Evolutionary conservation across 2,888 invertebrate species (phyloP).

Genomic region (Ferrisia virgata): DNA sequence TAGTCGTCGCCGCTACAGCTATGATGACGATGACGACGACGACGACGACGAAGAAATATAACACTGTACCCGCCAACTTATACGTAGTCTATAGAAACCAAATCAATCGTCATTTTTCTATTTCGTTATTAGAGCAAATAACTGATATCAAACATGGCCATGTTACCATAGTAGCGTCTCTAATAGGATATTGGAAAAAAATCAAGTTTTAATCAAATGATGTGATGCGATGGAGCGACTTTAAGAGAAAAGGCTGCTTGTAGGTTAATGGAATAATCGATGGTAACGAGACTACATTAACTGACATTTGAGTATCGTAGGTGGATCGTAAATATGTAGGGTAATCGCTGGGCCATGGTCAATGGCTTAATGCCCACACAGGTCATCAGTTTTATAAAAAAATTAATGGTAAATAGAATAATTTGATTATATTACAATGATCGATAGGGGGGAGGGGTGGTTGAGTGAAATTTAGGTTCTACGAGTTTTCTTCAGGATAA

Average conservation of each 20-base stretch:
- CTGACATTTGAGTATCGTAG: background rate
- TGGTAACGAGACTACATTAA: background rate
- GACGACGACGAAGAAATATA: background rate
- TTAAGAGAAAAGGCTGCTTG: background rate
- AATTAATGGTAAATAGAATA: too few relatives aligned
- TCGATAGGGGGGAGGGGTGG: too few relatives aligned
- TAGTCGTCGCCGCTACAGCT: too few relatives aligned
- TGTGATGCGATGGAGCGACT: background rate
- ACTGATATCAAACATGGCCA: slow-evolving; percentile 3
- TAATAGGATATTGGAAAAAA: background rate
- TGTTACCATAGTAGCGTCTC: slow-evolving; percentile 25
- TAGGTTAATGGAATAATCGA: background rate
- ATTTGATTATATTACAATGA: too few relatives aligned
- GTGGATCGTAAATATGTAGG: background rate
- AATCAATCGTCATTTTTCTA: slow-evolving; percentile 23
- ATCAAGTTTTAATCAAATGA: background rate
- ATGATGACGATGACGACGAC: background rate
- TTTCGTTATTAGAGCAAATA: slow-evolving; percentile 17
- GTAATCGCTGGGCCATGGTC: too few relatives aligned
- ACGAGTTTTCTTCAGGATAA: too few relatives aligned
- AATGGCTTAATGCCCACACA: too few relatives aligned
- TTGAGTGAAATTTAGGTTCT: too few relatives aligned
- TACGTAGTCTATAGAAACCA: background rate
- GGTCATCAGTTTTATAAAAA: too few relatives aligned
- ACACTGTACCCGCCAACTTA: background rate